Evolutionary conservation across 1,140 invertebrate species (phyloP).

Genomic region (Pogonomyrmex californicus): DNA sequence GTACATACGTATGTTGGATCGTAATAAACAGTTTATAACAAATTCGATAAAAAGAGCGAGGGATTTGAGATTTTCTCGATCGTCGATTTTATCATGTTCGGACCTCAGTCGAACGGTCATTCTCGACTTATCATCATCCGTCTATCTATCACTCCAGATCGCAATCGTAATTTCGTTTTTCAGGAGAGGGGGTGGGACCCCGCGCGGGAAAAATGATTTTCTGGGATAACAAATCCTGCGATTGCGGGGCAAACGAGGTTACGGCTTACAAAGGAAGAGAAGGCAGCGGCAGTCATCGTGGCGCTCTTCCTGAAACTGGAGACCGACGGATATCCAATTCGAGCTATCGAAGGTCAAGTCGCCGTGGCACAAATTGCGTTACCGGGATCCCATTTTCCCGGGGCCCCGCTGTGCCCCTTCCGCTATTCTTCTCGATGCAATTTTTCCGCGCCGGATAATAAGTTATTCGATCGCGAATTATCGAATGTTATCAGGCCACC

Average conservation of each 20-base stretch:
- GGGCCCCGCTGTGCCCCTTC: conserved; percentile 58
- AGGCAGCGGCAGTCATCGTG: conserved; percentile 65
- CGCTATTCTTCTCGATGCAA: conserved; percentile 71
- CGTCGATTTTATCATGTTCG: conserved; percentile 10
- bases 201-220: conserved; percentile 57
- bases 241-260: conserved; percentile 71
- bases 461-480: conserved; percentile 69
- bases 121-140: conserved; percentile 56
- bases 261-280: conserved; percentile 69
- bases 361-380: conserved; percentile 76
- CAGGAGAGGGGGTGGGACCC: neutral
- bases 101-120: conserved; percentile 32
- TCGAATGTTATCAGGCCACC: conserved; percentile 67
- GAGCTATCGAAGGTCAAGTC: conserved; percentile 77
- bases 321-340: conserved; percentile 75
- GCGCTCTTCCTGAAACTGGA: conserved; percentile 65
- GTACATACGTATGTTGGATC: neutral
- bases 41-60: conserved; percentile 18
- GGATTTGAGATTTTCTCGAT: conserved; percentile 30
- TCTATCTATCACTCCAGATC: conserved; percentile 57
- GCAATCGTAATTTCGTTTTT: conserved; percentile 52
- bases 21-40: conserved; percentile 16
- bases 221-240: conserved; percentile 61
- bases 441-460: conserved; percentile 75
- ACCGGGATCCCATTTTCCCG: conserved; percentile 61